Conservation (phyloP, 1,140 invertebrate genomes). For the Lucilia cuprina region DNA sequence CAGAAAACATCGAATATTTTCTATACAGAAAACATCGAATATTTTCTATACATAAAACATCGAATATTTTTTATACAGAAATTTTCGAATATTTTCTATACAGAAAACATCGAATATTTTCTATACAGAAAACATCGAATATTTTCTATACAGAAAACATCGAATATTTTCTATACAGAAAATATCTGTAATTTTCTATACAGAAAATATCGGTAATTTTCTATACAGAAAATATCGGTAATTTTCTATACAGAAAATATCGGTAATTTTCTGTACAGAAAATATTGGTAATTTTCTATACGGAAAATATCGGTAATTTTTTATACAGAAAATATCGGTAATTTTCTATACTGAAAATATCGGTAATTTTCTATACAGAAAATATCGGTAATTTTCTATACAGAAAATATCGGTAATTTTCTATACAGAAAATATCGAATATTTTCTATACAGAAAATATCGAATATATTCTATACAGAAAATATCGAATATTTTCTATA, state of each 20-base stretch:
- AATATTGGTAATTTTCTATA: not conserved
- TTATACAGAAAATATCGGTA: not conserved
- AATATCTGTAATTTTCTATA: not conserved
- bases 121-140: not conserved
- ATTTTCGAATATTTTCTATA: not conserved
- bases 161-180: not conserved
- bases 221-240: not conserved
- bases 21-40: not conserved
- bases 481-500: not conserved
- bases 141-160: not conserved
- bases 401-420: not conserved
- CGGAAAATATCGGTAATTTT: not conserved
- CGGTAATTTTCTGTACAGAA: not conserved
- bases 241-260: not conserved
- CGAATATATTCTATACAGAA: not conserved
- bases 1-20: not conserved
- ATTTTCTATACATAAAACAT: not conserved
- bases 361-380: not conserved
- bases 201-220: not conserved
- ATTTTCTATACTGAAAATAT: not conserved
- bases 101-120: not conserved
- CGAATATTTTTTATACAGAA: not conserved
- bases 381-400: not conserved
- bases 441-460: not conserved
- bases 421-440: not conserved